A percentile compares a stretch with the other conserved stretches of the same genome.
These are phyloP conservation scores for human (Homo sapiens) DNA, from an alignment of 2,113 vertebrate species.

Conservation along the genomic window GRCh38 chr6:149311501-149312000, in stretches of 20 bases:
- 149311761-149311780: background rate
- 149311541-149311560: background rate
- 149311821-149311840: background rate
- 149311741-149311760: background rate
- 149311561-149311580: background rate
- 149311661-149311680: background rate
- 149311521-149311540: slow-evolving; percentile 13
- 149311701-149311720: background rate
- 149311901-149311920: background rate
- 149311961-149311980: background rate
- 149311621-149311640: background rate
- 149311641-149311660: background rate
- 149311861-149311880: background rate
- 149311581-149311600: background rate
- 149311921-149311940: background rate
- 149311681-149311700: background rate
- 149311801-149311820: background rate
- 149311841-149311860: slow-evolving; percentile 16
- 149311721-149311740: background rate
- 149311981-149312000: background rate
- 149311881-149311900: background rate
- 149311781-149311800: background rate
- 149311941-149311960: background rate
- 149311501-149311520: background rate
- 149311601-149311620: slow-evolving; percentile 4